Evolutionary conservation across 2,113 vertebrate genomes (phyloP), one percentile per base, ranked within the genome.

Genomic region (Argyrosomus japonicus): DNA sequence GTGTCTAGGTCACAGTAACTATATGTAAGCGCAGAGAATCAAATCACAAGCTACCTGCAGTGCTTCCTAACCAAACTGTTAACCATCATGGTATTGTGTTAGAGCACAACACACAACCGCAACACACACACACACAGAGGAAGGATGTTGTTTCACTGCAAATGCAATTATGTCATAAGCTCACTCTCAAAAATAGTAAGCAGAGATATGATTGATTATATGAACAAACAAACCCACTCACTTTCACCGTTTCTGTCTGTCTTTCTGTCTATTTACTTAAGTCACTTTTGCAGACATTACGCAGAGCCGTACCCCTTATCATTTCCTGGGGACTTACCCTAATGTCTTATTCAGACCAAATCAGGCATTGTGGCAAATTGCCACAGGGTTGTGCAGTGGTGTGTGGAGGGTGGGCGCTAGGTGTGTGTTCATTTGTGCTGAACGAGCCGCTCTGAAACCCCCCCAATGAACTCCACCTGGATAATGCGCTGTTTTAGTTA

Each of bases 81-180:
- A 60, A 48, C 14, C n/a, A 81, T 54, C 36, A 40, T 40, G 8
- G 0, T 40, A 2, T 40, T 40, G 7, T 40, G 36, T 40, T 36
- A 40, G 36, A 40, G 36, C 36, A 40, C 36, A 36, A 36, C 43
- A 70, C 11, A 27, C 63, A n/a, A 1, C 1, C 23, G 17, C 5
- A 3, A 2, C 36, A 0, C 10, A 29, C 7, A 17, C 25, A 40
- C 23, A 63, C 48, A 15, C 19, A 67, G 14, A 56, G 62, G 21
- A 82, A 82, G 65, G 68, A 53, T 75, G 75, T 61, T 53, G 43
- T 14, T 50, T 84, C 53, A 53, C 14, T 70, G 2, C 68, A 18
- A 82, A 43, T 48, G 23, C 1, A 1, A 68, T 53, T 5, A 19
- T 8, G 1, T 75, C 25, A 10, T 36, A 18, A 32, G 2, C 43